These are phyloP conservation scores for Periphyllus acericola DNA, from an alignment of 2,888 invertebrate species.

Conservation along the genomic window DNA sequence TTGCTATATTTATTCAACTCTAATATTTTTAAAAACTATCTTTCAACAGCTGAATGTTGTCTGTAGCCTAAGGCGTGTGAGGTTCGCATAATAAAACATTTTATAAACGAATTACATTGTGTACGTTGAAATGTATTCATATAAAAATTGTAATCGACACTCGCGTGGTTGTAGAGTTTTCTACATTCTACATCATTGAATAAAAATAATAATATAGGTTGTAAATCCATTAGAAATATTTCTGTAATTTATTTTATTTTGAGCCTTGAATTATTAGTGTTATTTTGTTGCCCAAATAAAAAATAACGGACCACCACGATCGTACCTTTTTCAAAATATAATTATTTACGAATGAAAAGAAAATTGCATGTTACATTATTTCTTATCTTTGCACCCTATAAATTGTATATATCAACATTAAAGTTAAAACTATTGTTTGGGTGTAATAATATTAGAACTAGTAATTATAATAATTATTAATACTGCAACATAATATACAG, in stretches of 20 bases:
- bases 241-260: not conserved
- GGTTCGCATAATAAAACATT: too few relatives aligned
- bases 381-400: too few relatives aligned
- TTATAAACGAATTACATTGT: not conserved
- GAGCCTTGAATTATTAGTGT: not conserved
- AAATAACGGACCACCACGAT: too few relatives aligned
- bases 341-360: too few relatives aligned
- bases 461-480: too few relatives aligned
- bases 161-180: not conserved
- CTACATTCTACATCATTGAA: not conserved
- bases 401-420: too few relatives aligned
- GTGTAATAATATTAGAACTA: too few relatives aligned
- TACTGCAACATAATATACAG: too few relatives aligned
- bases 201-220: not conserved
- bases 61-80: not conserved
- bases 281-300: too few relatives aligned
- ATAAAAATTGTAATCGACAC: not conserved
- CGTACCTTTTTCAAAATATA: too few relatives aligned
- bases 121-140: not conserved
- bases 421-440: too few relatives aligned
- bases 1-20: not conserved
- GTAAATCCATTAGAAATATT: not conserved
- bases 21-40: conserved; percentile 5
- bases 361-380: too few relatives aligned
- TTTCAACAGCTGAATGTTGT: not conserved